Evolutionary conservation across 1,140 invertebrate species (phyloP).

Genomic region (Micrasema longulum): DNA sequence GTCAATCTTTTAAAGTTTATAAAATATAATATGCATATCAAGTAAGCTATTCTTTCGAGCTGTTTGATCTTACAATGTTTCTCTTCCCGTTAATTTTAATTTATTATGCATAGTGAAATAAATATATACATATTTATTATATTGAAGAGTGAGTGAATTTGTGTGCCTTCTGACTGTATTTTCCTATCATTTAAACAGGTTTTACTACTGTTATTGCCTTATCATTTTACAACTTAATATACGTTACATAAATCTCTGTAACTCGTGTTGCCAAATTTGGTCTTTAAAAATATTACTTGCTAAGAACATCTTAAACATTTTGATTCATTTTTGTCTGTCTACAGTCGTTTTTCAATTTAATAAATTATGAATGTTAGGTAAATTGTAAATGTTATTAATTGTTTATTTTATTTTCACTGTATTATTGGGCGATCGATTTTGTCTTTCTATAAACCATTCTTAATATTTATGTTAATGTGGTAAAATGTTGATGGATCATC

Average conservation of each 20-base stretch:
- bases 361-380: too few species aligned
- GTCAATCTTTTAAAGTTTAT: constrained; percentile 51
- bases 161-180: constrained; percentile 54
- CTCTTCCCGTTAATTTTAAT: constrained; percentile 49
- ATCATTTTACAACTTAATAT: too few species aligned
- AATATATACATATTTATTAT: constrained; percentile 30
- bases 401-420: too few species aligned
- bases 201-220: constrained; percentile 13
- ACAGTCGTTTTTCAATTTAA: too few species aligned
- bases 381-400: too few species aligned
- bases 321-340: too few species aligned
- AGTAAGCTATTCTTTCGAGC: constrained; percentile 52
- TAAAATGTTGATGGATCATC: too few species aligned
- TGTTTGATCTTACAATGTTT: constrained; percentile 35
- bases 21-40: constrained; percentile 53
- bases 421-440: too few species aligned
- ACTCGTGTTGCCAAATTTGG: constrained; percentile 29
- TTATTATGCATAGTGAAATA: constrained; percentile 39
- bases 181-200: constrained; percentile 37
- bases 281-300: constrained; percentile 29
- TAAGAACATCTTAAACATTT: too few species aligned
- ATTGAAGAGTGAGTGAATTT: constrained; percentile 48
- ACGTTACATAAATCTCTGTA: constrained; percentile 14
- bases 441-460: too few species aligned
- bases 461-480: too few species aligned